Conservation (phyloP, 2,113 vertebrate species). For the Coreoperca whiteheadi region DNA sequence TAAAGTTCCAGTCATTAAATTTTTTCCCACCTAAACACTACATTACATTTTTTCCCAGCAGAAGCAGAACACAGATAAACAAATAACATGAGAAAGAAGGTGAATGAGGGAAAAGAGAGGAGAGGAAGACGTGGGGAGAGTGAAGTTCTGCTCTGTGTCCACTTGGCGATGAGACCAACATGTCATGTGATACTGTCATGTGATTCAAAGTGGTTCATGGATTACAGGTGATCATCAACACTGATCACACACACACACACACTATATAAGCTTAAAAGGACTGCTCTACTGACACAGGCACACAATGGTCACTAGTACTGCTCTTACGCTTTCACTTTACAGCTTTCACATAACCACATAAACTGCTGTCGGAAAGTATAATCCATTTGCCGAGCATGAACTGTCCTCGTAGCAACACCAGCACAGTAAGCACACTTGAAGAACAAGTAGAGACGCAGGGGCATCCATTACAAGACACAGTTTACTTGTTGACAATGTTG, state of each 20-base stretch:
- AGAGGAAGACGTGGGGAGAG: neutral
- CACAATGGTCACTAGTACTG: conserved; percentile 13
- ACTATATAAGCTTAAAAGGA: conserved; percentile 26
- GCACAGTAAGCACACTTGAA: neutral
- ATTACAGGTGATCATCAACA: conserved; percentile 73
- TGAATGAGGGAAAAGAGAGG: neutral
- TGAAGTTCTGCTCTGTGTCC: conserved; percentile 3
- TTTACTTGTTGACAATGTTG: neutral
- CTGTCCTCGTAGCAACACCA: neutral
- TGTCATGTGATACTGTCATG: conserved; percentile 68
- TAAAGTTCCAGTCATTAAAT: neutral
- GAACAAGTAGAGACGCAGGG: neutral
- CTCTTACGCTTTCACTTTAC: neutral
- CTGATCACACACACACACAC: conserved; percentile 11
- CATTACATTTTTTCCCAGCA: neutral
- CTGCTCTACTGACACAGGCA: conserved; percentile 50
- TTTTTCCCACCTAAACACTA: neutral
- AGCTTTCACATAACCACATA: neutral
- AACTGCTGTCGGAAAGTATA: neutral
- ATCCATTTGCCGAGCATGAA: neutral
- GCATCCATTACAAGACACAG: neutral
- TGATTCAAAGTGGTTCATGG: conserved; percentile 76
- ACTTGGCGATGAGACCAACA: conserved; percentile 32
- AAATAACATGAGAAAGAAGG: neutral
- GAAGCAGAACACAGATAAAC: neutral